Base-by-base conservation (phyloP, 2,888 invertebrate genomes). In the Tolmerus cingulatus region DNA sequence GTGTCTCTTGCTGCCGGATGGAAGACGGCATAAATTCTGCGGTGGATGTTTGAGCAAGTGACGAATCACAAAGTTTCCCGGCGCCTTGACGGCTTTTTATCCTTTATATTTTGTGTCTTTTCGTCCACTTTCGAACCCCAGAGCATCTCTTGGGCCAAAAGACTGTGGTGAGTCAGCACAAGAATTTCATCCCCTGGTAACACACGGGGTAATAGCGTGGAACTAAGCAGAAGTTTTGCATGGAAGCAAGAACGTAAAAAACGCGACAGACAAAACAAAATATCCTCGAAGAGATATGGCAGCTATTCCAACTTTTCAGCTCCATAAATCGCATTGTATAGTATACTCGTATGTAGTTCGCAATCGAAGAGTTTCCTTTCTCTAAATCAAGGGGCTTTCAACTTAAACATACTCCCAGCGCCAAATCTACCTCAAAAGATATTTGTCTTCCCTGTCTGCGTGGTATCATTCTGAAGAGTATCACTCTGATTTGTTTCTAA, bases 21-120 rank as follows among this genome's bases (percentile, higher is more conserved):
- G 51, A 46, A 79, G 43, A 51, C 14, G 23, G 51, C 46, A 79
- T 79, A 79, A 79, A 79, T 46, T 40, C 30, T 27, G n/a, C 51
- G 51, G 27, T 46, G 51, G 51, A 40, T 79, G 51, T 79, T 66
- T 66, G 40, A 23, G 51, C 46, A 46, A 79, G 51, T 46, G 79
- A 79, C 51, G 79, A 79, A 79, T 79, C 79, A 79, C 43, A 51
- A 79, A 79, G 51, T 79, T 79, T 79, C 14, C 4, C 51, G 79
- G 79, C 79, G 79, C 79, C 79, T 79, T 46, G 37, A 40, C 7
- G 78, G 40, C 27, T 23, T 66, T 66, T 66, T 66, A 30, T 78
- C 46, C 23, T 27, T 16, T 55, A 66, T 66, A 12, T 51, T 5
- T 19, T 51, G n/a, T 51, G 5, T 51, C 51, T 51, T 51, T 51